Base-by-base conservation (phyloP, 2,113 vertebrate genomes). In the Rhea americana region DNA sequence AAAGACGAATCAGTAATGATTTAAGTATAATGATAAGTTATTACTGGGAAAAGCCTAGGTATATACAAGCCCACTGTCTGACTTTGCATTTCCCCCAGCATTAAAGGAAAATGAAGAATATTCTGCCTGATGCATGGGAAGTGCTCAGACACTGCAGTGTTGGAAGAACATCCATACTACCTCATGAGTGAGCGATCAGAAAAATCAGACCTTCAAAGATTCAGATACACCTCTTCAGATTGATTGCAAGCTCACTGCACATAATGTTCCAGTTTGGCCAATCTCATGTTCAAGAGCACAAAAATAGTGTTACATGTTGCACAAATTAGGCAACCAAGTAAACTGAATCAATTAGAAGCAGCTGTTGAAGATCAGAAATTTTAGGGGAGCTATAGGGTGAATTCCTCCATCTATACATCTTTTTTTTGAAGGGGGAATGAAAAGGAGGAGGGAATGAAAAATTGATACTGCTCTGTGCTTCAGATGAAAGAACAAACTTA, bases 391-490 rank as follows among this genome's bases (percentile, higher is more conserved):
- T 88, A 83, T 78, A 87, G 59, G 59, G 62, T 87, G 80, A 96
- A 94, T 93, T 80, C 88, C 62, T 85, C 83, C 53, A 74, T 76
- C 68, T 61, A 80, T 25, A 58, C 15, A 39, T 78, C 6, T 90
- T 41, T 82, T 91, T 90, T 83, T 78, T 58, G 85, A 91, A 86
- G 15, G 45, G 77, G 90, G 85, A 92, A 92, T 92, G 95, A 71
- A 93, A 82, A 89, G 87, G 91, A 94, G 94, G 84, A 95, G 67
- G 94, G 96, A 94, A 93, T 90, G 93, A 94, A 94, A 93, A 93
- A 86, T 79, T 86, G 83, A 91, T 91, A 81, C 72, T 53, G 68
- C 77, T 93, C 92, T 86, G 75, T 91, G 70, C 72, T 77, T 84
- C 76, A 87, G 91, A 92, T 87, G 79, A 90, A 96, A 94, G 48